Evolutionary conservation across 2,113 vertebrate genomes (phyloP), one percentile per base, ranked within the genome.

Genomic region (Rhinoderma darwinii): DNA sequence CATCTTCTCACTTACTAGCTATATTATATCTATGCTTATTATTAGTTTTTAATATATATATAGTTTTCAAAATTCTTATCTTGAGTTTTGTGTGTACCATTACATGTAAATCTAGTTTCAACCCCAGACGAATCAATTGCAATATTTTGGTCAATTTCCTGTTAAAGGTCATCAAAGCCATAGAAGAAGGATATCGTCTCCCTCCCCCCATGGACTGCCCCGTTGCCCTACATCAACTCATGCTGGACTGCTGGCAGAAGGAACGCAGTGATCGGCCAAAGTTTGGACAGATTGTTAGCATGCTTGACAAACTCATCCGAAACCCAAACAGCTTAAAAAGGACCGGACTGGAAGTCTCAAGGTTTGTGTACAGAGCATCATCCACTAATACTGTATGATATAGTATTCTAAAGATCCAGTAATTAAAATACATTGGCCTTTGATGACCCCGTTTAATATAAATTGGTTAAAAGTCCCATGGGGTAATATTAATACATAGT

Each of bases 191-290:
- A 77, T 99, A 99, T 81, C 93, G 98, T 89, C 95, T 99, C 88
- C 98, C 98, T 3, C 97, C 98, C 0, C 98, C 98, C 1, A 99
- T 99, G 98, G 98, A 99, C 93, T 99, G 98, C 86, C 97, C 98
- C 12, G 96, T 98, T 9, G 95, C 97, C 0, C 96, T 99, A 44
- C 98, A 99, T 90, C 98, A 99, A 93, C 96, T 99, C 89, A 99
- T 99, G 98, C 88, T 99, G 77, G 98, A 99, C 93, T 99, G 98
- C 92, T 99, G 98, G 98, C 97, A 98, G 95, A 96, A 98, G 89
- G 98, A 99, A 84, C 93, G 98, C 50, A 96, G 96, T 0, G 97
- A 98, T 93, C 95, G 98, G 88, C 98, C 98, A 35, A 99, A 98
- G 88, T 99, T 98, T 83, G 97, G 97, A 88, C 98, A 99, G 94